Evolutionary conservation across 1,140 invertebrate species (phyloP).

Genomic region (Scylla paramamosain): DNA sequence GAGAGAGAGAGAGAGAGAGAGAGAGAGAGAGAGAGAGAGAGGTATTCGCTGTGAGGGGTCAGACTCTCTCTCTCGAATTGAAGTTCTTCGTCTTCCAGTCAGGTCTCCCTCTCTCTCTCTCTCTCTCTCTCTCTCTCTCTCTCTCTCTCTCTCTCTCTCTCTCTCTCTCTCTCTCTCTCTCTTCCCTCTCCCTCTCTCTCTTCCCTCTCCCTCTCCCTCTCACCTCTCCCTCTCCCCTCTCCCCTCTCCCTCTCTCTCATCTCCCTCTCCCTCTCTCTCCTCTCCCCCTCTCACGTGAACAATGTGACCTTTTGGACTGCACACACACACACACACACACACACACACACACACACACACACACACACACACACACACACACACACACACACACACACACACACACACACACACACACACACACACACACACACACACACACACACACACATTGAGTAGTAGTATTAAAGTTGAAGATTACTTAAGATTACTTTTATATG

Average conservation of each 20-base stretch:
- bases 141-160: neutral
- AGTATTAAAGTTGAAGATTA: neutral
- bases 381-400: no score
- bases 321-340: no score
- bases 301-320: neutral
- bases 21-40: neutral
- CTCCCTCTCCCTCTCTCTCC: neutral
- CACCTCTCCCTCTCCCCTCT: neutral
- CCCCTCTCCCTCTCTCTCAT: no score
- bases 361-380: neutral
- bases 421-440: no score
- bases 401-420: no score
- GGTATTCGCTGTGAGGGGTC: neutral
- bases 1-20: neutral
- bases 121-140: neutral
- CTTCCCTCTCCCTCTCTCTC: neutral
- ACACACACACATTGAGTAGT: neutral
- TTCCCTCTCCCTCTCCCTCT: neutral
- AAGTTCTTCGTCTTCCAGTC: no score
- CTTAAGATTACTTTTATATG: neutral
- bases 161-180: neutral
- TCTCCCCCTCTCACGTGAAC: neutral
- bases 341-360: neutral
- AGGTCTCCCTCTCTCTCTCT: neutral
- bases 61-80: neutral